Base-by-base conservation (phyloP, 1,140 invertebrate genomes). In the Ladona fulva region DNA sequence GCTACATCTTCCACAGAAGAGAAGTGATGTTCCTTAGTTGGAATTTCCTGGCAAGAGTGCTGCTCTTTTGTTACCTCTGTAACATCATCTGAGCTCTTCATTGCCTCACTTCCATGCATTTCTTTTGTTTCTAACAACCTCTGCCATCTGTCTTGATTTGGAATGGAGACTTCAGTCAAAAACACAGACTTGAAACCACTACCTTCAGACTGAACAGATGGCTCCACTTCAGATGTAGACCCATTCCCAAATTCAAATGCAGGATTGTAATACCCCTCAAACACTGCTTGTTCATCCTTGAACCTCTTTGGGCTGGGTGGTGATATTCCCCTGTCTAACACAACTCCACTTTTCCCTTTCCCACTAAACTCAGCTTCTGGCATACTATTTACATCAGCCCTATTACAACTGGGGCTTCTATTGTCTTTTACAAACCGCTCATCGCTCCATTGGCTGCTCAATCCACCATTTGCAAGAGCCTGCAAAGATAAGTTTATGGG, bases 221-320 rank as follows among this genome's bases (percentile, higher is more conserved):
- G 14, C 16, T 66, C 52, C 5, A 12, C 1, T 66, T 66, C 3
- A 16, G 14, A 16, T 6, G 16, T 12, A 22, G 52, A 22, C n/a
- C 52, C 52, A 66, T 22, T 66, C 1, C 52, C 52, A 66, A 66
- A 66, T 19, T 86, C 84, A 76, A 85, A 86, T 16, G 83, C 84
- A 37, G 84, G 85, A 83, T 86, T 86, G 42, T 84, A 82, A 81
- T 86, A 86, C 75, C 85, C 84, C 79, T 22, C 52, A 66, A 19
- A 66, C 3, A 12, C 12, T 5, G 29, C 29, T 37, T 37, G n/a
- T 19, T 52, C 44, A 52, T 52, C 52, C 12, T 66, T 66, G 52
- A 66, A 66, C 12, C 52, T 16, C n/a, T 66, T 66, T 66, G 52
- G 52, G n/a, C 12, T 66, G n/a, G 52, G 52, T 66, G 52, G 52